phyloP scores from a whole-genome alignment of 2,888 invertebrate genomes.

The Orchesellides sinensis region DNA sequence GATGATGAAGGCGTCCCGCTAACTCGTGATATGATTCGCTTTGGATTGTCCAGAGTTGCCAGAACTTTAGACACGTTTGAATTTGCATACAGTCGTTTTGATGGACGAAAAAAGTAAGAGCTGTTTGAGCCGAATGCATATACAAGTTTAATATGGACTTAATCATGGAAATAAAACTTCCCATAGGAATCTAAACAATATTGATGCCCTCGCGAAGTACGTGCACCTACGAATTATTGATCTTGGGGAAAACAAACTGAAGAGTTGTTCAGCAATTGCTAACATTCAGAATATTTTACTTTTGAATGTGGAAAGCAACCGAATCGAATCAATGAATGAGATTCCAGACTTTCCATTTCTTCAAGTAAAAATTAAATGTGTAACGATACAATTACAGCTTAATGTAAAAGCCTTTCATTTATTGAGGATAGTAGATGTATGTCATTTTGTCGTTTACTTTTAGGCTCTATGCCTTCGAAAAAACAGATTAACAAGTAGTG shows the following conservation, averaged over 20 bases:
- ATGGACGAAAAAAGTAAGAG: conserved; percentile 49
- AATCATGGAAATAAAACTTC: not conserved
- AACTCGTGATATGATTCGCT: conserved; percentile 46
- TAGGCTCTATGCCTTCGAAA: conserved; percentile 49
- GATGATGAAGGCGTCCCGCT: conserved; percentile 24
- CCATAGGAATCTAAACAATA: conserved; percentile 30
- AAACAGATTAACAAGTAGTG: conserved; percentile 42
- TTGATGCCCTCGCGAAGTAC: conserved; percentile 48
- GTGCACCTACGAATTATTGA: conserved; percentile 55
- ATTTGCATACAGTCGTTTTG: conserved; percentile 60
- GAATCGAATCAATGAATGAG: conserved; percentile 33
- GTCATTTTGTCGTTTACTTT: not conserved
- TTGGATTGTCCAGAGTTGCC: conserved; percentile 54
- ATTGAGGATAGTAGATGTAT: no score
- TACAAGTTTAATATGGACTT: not conserved
- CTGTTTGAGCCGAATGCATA: not conserved
- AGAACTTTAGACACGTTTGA: conserved; percentile 65
- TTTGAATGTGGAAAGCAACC: conserved; percentile 42
- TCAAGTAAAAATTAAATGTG: conserved; percentile 16
- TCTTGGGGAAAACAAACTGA: conserved; percentile 52
- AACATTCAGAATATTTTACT: conserved; percentile 34
- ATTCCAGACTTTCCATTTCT: conserved; percentile 61
- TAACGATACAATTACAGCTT: not conserved
- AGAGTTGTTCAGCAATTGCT: conserved; percentile 34
- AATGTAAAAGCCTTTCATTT: not conserved